Evolutionary conservation across 2,113 vertebrate species (phyloP), one percentile per base, ranked within the genome.

Genomic region (Alligator sinensis): DNA sequence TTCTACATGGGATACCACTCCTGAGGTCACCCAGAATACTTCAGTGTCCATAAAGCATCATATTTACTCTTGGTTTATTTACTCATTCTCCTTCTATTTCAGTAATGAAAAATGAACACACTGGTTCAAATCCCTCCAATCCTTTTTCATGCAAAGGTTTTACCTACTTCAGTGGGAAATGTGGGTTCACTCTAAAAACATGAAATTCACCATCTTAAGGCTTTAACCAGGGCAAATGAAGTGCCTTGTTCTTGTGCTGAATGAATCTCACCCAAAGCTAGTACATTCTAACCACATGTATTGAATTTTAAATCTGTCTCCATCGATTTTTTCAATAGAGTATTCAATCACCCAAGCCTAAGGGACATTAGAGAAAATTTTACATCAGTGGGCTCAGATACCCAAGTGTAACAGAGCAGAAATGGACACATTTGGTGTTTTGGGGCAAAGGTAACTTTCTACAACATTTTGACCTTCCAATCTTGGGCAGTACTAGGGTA

Each of bases 251-350:
- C 62, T 88, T 89, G 75, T 17, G 92, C 79, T 90, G 80, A 58
- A 89, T 84, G 24, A 86, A 86, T 91, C 83, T 94, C 82, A 58
- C 61, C 70, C 74, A 94, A 94, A 87, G 12, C 19, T 83, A 83
- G 85, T 68, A 79, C 74, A 16, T 83, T 89, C 90, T 90, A 87
- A 94, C 96, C 87, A 75, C 58, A 77, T 74, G 12, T 1, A 1
- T 9, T 87, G 84, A 90, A 88, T 80, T 93, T 91, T 88, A 95
- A 96, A 95, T 96, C 94, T 83, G 85, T 94, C n/a, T 16, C n/a
- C 80, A 96, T 95, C 82, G 90, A 95, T 96, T 96, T 96, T 70
- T 82, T 90, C 30, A 78, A 90, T 83, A 95, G 64, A 96, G 89
- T 3, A 30, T 17, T 30, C 77, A 87, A n/a, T 3, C 5, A 93